Base-by-base conservation (phyloP, 2,888 invertebrate genomes). In the Apantesis nais region DNA sequence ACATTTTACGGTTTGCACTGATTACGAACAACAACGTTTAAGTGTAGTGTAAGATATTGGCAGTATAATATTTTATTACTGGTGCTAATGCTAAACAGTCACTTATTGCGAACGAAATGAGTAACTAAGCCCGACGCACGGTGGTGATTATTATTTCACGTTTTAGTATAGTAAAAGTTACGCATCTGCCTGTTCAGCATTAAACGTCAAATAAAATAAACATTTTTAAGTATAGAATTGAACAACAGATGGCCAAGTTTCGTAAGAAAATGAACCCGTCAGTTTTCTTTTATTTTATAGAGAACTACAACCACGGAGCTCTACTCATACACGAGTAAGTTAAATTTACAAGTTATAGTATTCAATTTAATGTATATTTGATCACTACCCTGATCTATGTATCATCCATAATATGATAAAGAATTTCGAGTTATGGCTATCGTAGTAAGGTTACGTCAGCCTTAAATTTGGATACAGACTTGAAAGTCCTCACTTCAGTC, bases 51-150 rank as follows among this genome's bases (percentile, higher is more conserved):
- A 60, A 71, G 60, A 61, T 61, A 67, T 65, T 61, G 61, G 34
- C 58, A 66, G 62, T 68, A 66, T 68, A 66, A 66, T 44, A 72
- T 66, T 62, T 65, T 68, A 66, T 68, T 52, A 48, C 60, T 31
- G 61, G 16, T 31, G 25, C 44, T 31, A 64, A 61, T 62, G 61
- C 29, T 41, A 31, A 67, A 71, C 62, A 44, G 25, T 58, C 66
- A n/a, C 14, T n/a, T 39, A 48, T 14, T 25, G 5, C 34, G 34
- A 41, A 19, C 9, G 25, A 2, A 37, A 65, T 52, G 1, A 52
- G n/a, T 65, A 22, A 34, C n/a, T 34, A 14, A 22, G 31, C 48
- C 29, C 12, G 25, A 55, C 25, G 19, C 44, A 19, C 44, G 55
- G 52, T n/a, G n/a, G 9, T 52, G 25, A 25, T 55, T 11, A 9